These are phyloP conservation scores for Notechis scutatus DNA, from an alignment of 2,113 vertebrate species.

Conservation along the genomic window DNA sequence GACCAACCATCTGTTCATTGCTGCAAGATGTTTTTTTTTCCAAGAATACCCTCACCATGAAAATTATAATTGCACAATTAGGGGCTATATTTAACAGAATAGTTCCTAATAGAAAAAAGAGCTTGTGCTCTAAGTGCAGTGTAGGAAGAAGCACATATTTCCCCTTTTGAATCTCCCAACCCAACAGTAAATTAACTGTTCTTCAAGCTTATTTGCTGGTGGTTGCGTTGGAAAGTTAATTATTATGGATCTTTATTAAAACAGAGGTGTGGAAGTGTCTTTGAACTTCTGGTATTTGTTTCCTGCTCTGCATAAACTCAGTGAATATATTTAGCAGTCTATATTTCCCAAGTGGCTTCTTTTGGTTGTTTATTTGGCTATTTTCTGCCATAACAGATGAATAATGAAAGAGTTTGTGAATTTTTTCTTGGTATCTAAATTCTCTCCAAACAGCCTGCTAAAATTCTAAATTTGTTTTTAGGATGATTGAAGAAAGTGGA, in stretches of 20 bases:
- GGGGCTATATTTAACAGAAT: background rate
- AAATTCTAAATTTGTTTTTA: conserved; percentile 58
- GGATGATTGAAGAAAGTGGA: conserved; percentile 98
- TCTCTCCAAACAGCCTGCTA: background rate
- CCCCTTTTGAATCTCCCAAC: background rate
- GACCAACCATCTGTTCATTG: background rate
- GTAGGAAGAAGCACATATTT: background rate
- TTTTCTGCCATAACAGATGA: background rate
- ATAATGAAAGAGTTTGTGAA: fast-evolving
- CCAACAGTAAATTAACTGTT: background rate
- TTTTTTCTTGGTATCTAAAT: background rate
- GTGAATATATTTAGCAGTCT: too few species aligned
- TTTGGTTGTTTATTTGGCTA: background rate
- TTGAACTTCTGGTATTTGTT: background rate
- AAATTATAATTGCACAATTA: background rate
- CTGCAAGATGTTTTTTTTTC: background rate
- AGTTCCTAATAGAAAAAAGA: background rate
- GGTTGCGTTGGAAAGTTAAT: background rate
- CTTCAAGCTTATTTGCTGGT: background rate
- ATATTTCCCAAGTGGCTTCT: background rate
- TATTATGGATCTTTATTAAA: background rate
- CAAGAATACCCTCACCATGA: background rate
- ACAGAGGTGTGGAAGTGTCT: background rate
- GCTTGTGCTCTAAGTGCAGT: background rate
- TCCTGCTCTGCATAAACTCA: background rate